Percentiles rank a stretch among this genome's conserved stretches.
Evolutionary conservation across 2,797 vertebrate species (phyloP).

Genomic region (Oryzias dopingdopingensis): DNA sequence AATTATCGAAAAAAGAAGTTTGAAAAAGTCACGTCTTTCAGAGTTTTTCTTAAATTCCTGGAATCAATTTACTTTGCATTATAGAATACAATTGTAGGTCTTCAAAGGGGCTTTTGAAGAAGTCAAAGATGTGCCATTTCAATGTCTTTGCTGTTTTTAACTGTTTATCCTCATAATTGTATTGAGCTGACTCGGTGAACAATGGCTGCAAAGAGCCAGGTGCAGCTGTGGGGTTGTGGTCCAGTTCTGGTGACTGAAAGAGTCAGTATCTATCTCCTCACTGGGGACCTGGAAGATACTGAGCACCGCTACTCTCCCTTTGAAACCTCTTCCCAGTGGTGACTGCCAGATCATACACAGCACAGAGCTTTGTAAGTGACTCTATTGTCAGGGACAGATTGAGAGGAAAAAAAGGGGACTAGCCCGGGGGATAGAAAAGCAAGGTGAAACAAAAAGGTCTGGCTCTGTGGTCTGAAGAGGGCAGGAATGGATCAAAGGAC

Average conservation of each 20-base stretch:
- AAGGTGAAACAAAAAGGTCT: conserved; percentile 79
- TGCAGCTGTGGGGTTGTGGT: conserved; percentile 68
- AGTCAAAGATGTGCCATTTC: conserved; percentile 40
- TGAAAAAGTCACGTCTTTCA: no score
- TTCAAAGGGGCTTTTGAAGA: conserved; percentile 33
- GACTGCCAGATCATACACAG: conserved; percentile 79
- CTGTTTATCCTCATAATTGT: conserved; percentile 50
- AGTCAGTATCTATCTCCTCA: conserved; percentile 71
- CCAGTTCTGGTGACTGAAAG: conserved; percentile 57
- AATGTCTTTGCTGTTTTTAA: conserved; percentile 34
- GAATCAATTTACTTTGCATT: background rate
- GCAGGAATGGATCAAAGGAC: conserved; percentile 94
- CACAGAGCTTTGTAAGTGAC: conserved; percentile 90
- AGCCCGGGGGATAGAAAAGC: conserved; percentile 77
- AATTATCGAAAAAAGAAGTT: no score
- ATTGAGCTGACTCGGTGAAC: conserved; percentile 46
- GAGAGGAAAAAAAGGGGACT: conserved; percentile 76
- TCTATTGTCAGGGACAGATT: conserved; percentile 86
- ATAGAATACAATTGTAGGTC: conserved; percentile 31
- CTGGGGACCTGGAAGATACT: conserved; percentile 74
- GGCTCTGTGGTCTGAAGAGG: conserved; percentile 87
- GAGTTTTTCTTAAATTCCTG: no score
- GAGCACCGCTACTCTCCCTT: conserved; percentile 76
- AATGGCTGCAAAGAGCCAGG: conserved; percentile 48
- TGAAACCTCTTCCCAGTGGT: conserved; percentile 80